A percentile compares a stretch with the other conserved stretches of the same genome.
Conservation (phyloP, 1,140 invertebrate genomes). For the Trichoplusia ni region DNA sequence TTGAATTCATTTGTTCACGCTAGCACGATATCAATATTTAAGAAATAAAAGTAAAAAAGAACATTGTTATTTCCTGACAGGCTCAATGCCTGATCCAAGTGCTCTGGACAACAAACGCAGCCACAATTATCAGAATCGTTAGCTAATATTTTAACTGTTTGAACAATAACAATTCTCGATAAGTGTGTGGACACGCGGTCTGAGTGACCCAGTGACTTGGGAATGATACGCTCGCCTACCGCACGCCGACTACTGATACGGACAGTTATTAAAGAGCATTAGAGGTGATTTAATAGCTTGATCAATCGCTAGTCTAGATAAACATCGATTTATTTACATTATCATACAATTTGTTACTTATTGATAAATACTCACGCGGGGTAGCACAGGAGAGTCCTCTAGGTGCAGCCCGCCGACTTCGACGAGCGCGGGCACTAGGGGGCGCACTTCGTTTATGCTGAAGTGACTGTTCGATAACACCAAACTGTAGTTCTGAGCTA, state of each 20-base stretch:
- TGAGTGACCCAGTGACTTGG: slow-evolving; percentile 22
- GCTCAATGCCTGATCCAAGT: too few relatives aligned
- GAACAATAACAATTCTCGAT: not conserved
- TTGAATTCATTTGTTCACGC: too few relatives aligned
- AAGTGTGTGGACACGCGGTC: slow-evolving; percentile 11
- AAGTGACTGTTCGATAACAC: slow-evolving; percentile 85
- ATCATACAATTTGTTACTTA: not conserved
- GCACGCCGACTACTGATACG: not conserved
- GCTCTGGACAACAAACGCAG: too few relatives aligned
- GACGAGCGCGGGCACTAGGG: slow-evolving; percentile 82
- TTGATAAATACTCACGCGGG: slow-evolving; percentile 49
- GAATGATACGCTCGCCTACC: slow-evolving; percentile 13
- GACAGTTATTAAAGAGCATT: slow-evolving; percentile 9
- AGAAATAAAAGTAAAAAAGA: too few relatives aligned
- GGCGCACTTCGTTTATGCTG: slow-evolving; percentile 83
- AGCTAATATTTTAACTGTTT: not conserved
- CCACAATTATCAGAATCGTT: not conserved
- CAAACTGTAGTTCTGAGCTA: slow-evolving; percentile 83
- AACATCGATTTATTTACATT: not conserved
- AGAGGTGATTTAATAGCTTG: not conserved
- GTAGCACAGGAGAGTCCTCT: slow-evolving; percentile 52
- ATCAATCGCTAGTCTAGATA: not conserved
- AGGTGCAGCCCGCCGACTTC: slow-evolving; percentile 84
- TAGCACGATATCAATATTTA: too few relatives aligned
- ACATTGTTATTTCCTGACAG: too few relatives aligned